Conservation (phyloP, 2,888 invertebrate genomes). For the Mellilla xanthometata region DNA sequence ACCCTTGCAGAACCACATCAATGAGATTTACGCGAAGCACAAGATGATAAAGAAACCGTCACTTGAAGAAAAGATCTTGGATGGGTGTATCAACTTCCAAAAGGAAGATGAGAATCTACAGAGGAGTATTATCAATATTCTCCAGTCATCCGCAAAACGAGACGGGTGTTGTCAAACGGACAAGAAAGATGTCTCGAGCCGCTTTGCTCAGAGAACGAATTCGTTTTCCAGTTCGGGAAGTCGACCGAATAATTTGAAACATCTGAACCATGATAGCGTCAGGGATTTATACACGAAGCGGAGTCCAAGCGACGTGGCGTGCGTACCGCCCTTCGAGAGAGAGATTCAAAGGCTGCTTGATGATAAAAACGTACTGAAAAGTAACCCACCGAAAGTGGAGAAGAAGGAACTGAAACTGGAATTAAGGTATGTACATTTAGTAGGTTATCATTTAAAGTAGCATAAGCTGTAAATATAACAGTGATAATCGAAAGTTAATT, state of each 20-base stretch:
- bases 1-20: constrained; percentile 59
- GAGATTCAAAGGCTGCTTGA: constrained; percentile 91
- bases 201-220: constrained; percentile 65
- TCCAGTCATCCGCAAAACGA: constrained; percentile 82
- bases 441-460: too few species aligned
- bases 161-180: constrained; percentile 87
- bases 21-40: constrained; percentile 70
- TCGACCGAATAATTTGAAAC: constrained; percentile 77
- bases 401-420: constrained; percentile 84
- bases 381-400: constrained; percentile 83
- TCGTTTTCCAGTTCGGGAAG: constrained; percentile 80
- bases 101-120: constrained; percentile 76
- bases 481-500: too few species aligned
- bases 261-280: constrained; percentile 74
- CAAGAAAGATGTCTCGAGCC: constrained; percentile 81
- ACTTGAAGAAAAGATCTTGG: constrained; percentile 67
- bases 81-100: constrained; percentile 60
- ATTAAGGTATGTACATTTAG: constrained; percentile 61
- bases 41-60: constrained; percentile 65
- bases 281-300: constrained; percentile 72
- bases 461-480: too few species aligned
- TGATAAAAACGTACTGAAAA: constrained; percentile 85
- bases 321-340: constrained; percentile 88
- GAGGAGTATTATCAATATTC: constrained; percentile 75
- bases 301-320: constrained; percentile 75